These are phyloP conservation scores for Steinernema hermaphroditum DNA, from an alignment of 2,888 invertebrate genomes.

Conservation along the genomic window DNA sequence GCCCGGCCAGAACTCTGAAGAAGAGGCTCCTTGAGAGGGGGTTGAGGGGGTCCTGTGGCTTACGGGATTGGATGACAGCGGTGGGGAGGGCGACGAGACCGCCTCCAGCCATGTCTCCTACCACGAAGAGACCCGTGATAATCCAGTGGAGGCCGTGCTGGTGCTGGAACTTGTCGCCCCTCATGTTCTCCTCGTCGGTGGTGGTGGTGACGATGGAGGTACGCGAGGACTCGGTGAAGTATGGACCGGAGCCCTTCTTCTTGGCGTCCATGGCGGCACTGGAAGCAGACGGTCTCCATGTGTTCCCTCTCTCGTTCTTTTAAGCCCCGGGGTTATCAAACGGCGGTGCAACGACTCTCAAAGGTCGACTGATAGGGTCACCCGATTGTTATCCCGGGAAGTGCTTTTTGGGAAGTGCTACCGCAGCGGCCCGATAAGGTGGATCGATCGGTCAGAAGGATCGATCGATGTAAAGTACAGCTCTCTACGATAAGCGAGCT, in stretches of 20 bases:
- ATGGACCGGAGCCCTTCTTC: constrained; percentile 25
- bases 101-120: constrained; percentile 63
- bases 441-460: background rate
- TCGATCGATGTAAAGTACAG: constrained; percentile 22
- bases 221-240: constrained; percentile 12
- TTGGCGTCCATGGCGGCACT: constrained; percentile 29
- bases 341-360: background rate
- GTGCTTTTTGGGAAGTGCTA: background rate
- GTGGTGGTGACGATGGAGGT: background rate
- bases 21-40: background rate
- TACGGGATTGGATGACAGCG: constrained; percentile 60
- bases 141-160: constrained; percentile 43
- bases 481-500: background rate
- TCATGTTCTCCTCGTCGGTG: background rate
- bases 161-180: constrained; percentile 44
- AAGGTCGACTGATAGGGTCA: constrained; percentile 23
- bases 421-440: background rate
- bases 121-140: constrained; percentile 59
- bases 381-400: constrained; percentile 24
- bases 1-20: constrained; percentile 56
- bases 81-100: constrained; percentile 62
- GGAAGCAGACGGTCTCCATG: background rate
- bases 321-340: background rate
- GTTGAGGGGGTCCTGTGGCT: constrained; percentile 24
- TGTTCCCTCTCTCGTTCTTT: no score